Evolutionary conservation across 2,888 invertebrate genomes (phyloP), one percentile per base, ranked within the genome.

Genomic region (Caenorhabditis virilis): DNA sequence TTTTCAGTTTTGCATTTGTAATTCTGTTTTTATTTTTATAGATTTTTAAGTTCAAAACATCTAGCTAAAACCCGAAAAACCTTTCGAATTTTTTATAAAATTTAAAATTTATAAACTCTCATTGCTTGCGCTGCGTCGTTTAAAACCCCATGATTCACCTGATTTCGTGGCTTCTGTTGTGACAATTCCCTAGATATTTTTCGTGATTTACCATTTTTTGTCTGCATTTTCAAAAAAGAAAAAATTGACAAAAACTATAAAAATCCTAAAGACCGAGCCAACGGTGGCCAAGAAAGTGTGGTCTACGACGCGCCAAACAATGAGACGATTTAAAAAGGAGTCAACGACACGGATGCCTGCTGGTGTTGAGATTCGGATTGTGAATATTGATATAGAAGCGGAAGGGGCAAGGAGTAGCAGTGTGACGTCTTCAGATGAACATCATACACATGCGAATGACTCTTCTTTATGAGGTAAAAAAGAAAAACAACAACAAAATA

Each of bases 241-340:
- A 18, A 7, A 38, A 38, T 22, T 42, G 5, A 15, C 13, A 16
- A 30, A 16, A 26, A 2, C 2, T 6, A 36, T 36, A 39, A 20
- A 18, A 51, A 41, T 26, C 30, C 61, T 69, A 47, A 62, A 76
- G 74, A 77, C 75, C 20, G 78, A 79, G 58, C 78, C 78, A 42
- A 79, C 79, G 16, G 79, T 79, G 43, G 79, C 79, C 23, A 79
- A 79, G 67, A 77, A 76, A 65, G 75, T 79, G 50, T 78, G 77
- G 77, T 79, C 78, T 18, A 78, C 75, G 54, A 78, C 79, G 50
- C 65, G 77, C 27, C 77, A 79, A 56, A 79, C 79, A 51, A 76
- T 79, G 48, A 49, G 78, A 46, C 66, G 76, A 39, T 78, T 76
- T 61, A 69, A 69, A 70, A 69, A 70, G 61, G 72, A 72, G 30